Evolutionary conservation across 1,140 invertebrate species (phyloP).

Genomic region (Pinna nobilis): DNA sequence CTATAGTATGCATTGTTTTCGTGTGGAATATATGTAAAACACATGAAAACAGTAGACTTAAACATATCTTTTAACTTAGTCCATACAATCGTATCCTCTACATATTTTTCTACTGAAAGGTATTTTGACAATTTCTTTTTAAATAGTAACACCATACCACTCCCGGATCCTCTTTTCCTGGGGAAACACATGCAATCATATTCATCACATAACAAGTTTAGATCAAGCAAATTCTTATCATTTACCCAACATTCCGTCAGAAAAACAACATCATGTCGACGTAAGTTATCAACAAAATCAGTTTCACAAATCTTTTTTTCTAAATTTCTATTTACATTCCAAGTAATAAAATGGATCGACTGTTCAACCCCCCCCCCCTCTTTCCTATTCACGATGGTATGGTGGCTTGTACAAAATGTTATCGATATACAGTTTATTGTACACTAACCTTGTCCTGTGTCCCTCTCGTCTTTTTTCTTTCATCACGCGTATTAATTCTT

Average conservation of each 20-base stretch:
- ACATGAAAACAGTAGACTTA: conserved; percentile 5
- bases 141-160: conserved; percentile 13
- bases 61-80: conserved; percentile 17
- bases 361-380: background rate
- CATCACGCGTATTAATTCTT: background rate
- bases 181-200: no score
- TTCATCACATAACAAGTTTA: no score
- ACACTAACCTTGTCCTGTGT: background rate
- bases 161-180: no score
- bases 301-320: background rate
- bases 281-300: background rate
- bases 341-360: background rate
- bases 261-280: conserved; percentile 8
- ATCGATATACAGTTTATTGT: conserved; percentile 13
- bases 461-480: background rate
- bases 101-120: background rate
- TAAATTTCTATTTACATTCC: conserved; percentile 7
- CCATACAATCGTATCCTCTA: conserved; percentile 22
- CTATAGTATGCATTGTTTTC: background rate
- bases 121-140: conserved; percentile 1
- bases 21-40: no score
- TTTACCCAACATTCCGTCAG: background rate
- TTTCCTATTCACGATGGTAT: background rate
- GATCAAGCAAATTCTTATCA: background rate
- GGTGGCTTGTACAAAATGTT: background rate